Base-by-base conservation (phyloP, 2,113 vertebrate genomes). In the Forbesichthys agassizii region DNA sequence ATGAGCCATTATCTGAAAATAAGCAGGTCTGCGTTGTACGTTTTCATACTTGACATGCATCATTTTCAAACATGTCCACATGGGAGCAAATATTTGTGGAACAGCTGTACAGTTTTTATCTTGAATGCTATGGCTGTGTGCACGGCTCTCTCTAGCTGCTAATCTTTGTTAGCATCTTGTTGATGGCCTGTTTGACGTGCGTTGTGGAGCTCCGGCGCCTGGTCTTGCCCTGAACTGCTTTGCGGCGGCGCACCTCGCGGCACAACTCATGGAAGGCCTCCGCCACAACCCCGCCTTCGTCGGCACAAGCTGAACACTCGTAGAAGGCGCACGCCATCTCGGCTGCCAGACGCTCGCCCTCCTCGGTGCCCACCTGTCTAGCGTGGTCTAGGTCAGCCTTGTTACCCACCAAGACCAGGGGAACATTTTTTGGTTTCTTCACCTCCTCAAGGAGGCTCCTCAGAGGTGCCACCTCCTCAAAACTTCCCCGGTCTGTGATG, bases 161-260 rank as follows among this genome's bases (percentile, higher is more conserved):
- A 87, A 99, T 99, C 88, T 99, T 99, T 79, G 98, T 99, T 20
- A 99, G 93, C 98, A 99, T 99, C 93, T 99, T 99, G 84, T 98
- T 99, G 84, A 99, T 98, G 78, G 98, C 98, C 85, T 99, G 98
- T 77, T 98, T 98, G 89, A 99, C 98, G 0, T 99, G 98, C 0
- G 98, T 99, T 80, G 98, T 99, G 55, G 98, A 99, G 86, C 98
- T 99, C 69, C 98, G 91, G 54, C 98, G 92, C 6, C 97, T 84
- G 0, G 95, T 93, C 86, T 98, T 98, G 78, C 98, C 96, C 88
- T 99, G 98, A 14, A 97, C 93, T 71, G 96, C 95, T 3, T 94
- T 95, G 12, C 96, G 90, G 5, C 98, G 94, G 14, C 96, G 91
- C 47, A 98, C 94, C 84, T 99, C 98, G 0, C 97, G 92, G 66